These are phyloP conservation scores for Ahaetulla prasina DNA, from an alignment of 2,113 vertebrate species.

Conservation along the genomic window DNA sequence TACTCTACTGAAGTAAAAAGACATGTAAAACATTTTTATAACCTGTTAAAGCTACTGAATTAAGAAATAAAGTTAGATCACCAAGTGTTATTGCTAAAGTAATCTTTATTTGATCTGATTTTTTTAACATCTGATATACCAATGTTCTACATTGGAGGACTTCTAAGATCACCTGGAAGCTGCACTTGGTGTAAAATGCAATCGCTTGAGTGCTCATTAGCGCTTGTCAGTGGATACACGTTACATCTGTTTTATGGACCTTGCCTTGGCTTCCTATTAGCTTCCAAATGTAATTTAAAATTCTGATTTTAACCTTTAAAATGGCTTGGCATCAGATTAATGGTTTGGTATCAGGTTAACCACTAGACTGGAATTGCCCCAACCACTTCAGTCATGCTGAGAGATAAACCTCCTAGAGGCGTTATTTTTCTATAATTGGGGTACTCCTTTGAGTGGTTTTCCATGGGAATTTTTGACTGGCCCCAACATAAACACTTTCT, in stretches of 20 bases:
- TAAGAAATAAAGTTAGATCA: background rate
- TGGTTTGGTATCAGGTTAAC: background rate
- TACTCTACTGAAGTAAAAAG: background rate
- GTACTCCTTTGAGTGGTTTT: background rate
- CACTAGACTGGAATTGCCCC: background rate
- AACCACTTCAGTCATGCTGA: background rate
- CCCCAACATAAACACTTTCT: background rate
- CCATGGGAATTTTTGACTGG: background rate
- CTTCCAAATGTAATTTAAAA: background rate
- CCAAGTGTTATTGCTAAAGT: background rate
- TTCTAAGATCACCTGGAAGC: background rate
- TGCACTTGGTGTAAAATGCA: background rate
- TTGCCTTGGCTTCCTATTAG: background rate
- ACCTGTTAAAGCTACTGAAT: background rate
- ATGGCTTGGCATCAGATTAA: background rate
- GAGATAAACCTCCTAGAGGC: background rate
- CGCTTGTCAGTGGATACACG: background rate
- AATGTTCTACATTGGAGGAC: background rate
- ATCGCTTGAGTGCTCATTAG: background rate
- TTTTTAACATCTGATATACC: background rate
- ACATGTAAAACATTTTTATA: background rate
- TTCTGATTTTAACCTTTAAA: background rate
- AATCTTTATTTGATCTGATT: background rate
- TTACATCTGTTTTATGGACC: background rate
- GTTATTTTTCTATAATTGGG: background rate